Evolutionary conservation across 2,797 vertebrate species (phyloP).

Genomic region (Gymnodraco acuticeps): DNA sequence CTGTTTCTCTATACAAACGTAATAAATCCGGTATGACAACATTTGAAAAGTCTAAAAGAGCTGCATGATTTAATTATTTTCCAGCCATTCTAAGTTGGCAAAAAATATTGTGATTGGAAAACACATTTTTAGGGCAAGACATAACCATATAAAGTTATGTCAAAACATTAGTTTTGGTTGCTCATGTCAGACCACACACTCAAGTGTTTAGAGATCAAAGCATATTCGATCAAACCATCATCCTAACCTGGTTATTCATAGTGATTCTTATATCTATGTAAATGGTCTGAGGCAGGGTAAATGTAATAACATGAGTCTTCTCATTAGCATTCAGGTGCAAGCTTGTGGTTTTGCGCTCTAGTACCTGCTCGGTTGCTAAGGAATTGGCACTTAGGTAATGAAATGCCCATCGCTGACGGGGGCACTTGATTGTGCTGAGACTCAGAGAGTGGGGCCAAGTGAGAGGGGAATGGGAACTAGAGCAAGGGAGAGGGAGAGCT

Average conservation of each 20-base stretch:
- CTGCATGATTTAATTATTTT: too few species aligned
- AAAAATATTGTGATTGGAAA: too few species aligned
- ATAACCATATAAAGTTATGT: background rate
- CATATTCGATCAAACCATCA: background rate
- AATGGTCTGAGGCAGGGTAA: slow-evolving; percentile 13
- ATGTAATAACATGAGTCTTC: slow-evolving; percentile 7
- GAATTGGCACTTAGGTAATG: slow-evolving; percentile 82
- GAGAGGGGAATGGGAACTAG: slow-evolving; percentile 67
- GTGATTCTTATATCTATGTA: slow-evolving; percentile 4
- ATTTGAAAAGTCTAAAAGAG: too few species aligned
- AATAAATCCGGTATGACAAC: too few species aligned
- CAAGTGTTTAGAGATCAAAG: background rate
- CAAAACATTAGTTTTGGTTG: background rate
- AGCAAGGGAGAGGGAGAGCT: slow-evolving; percentile 44
- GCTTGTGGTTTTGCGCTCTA: slow-evolving; percentile 56
- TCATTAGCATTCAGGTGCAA: slow-evolving; percentile 67
- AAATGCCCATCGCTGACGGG: slow-evolving; percentile 77
- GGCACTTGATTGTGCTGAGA: slow-evolving; percentile 77
- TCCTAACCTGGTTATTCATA: background rate
- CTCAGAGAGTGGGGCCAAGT: slow-evolving; percentile 68
- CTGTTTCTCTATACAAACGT: too few species aligned
- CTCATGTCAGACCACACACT: background rate
- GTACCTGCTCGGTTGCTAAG: slow-evolving; percentile 77
- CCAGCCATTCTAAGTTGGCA: too few species aligned
- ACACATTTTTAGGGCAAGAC: background rate